Evolutionary conservation across 2,797 vertebrate genomes (phyloP), one percentile per base, ranked within the genome.

Genomic region (Morus bassanus): DNA sequence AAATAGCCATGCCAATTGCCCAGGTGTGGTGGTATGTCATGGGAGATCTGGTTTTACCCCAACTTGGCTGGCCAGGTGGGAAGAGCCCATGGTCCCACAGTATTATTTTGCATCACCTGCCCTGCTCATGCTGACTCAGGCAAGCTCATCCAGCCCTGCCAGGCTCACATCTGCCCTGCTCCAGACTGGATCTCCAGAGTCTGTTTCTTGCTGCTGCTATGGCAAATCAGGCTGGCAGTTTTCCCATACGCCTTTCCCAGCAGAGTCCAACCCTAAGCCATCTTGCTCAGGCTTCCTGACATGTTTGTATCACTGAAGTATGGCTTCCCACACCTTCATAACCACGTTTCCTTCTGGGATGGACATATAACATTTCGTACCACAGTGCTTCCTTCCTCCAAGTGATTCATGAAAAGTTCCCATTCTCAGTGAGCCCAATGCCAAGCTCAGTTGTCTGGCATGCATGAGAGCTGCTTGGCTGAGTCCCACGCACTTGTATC

Each of bases 401-500:
- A 33, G 8, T 0, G 3, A 31, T 22, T 64, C 13, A 18, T 10
- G 17, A 37, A 13, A 56, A 45, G 6, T 16, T 35, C 13, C 30
- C 2, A 2, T 60, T 39, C 33, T 28, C 35, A 3, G n/a, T 3
- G 51, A 80, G 35, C 43, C 41, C 35, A 57, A 4, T 0, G 3
- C 23, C 2, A 5, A 14, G 30, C 46, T 79, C 2, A 0, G 16
- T 37, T 61, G 60, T 56, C 35, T 4, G 1, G 31, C 27, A 10
- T 2, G 4, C 24, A 10, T 7, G 11, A 7, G 30, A 11, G 11
- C 5, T 56, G 41, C 75, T 73, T 56, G 57, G 33, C 30, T 17
- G 17, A 3, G 3, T 39, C 61, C 53, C 39, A 31, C 1, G 3
- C 25, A 2, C 4, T 16, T 11, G 1, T 13, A 15, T 3, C 23